Conservation (phyloP, 2,113 vertebrate species). For the Lycocorax pyrrhopterus region DNA sequence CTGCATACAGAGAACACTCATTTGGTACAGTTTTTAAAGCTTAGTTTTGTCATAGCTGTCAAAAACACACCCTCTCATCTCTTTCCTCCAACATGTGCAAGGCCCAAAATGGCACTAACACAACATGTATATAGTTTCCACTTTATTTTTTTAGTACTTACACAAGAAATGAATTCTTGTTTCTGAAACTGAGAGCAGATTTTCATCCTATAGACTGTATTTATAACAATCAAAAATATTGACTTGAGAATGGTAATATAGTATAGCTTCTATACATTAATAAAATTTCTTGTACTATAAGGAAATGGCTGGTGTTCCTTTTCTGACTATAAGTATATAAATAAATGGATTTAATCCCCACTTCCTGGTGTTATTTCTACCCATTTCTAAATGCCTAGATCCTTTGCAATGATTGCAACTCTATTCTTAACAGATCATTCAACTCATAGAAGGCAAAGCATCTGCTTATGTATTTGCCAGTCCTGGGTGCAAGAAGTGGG, state of each 20-base stretch:
- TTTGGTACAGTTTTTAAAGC: neutral
- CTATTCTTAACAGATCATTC: conserved; percentile 82
- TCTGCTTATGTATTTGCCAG: conserved; percentile 97
- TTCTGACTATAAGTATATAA: neutral
- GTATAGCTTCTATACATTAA: neutral
- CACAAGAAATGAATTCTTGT: neutral
- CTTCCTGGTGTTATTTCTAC: neutral
- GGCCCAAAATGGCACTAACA: neutral
- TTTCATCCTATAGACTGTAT: neutral
- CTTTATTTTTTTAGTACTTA: neutral
- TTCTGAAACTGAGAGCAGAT: neutral
- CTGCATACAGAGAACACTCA: neutral
- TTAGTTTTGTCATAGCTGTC: neutral
- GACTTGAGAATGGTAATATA: neutral
- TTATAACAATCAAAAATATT: neutral
- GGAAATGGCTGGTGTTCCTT: neutral
- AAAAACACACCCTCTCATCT: neutral
- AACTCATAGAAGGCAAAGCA: conserved; percentile 93
- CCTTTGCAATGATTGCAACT: neutral
- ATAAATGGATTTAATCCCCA: neutral
- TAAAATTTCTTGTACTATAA: neutral
- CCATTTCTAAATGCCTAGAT: neutral
- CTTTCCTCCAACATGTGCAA: neutral
- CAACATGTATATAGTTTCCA: neutral
- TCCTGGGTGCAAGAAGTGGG: conserved; percentile 97